Base-by-base conservation (phyloP, 2,797 vertebrate genomes). In the Leontopithecus rosalia region DNA sequence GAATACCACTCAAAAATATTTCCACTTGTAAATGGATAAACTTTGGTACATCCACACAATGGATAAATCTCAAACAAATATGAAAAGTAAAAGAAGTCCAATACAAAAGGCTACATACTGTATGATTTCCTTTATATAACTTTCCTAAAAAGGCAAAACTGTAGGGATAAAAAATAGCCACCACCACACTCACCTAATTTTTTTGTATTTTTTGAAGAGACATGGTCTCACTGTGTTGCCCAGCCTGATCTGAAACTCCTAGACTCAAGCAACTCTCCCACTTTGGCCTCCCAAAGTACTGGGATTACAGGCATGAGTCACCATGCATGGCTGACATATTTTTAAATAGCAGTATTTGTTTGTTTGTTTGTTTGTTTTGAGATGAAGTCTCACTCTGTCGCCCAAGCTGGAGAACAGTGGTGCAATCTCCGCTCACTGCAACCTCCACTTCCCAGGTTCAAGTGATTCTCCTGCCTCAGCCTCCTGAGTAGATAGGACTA, bases 141-240 rank as follows among this genome's bases (percentile, higher is more conserved):
- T 57, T 93, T 79, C 39, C n/a, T 80, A 7, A 85, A 85, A 95
- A 84, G 41, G 33, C n/a, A 84, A 88, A 90, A 88, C 43, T 50
- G 9, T 48, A 91, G 43, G 26, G 30, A 91, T 36, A 77, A 33
- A 90, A 92, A 81, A 70, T 2, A 94, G 24, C 90, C 61, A 67
- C 61, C 33, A n/a, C 33, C 33, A 67, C 33, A 67, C 61, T 67
- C 61, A 67, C 61, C 61, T 67, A 67, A 67, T n/a, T 67, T 67
- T 67, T 67, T 64, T 33, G 28, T 33, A 15, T 33, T 64, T 64
- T 64, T n/a, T 67, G 33, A 17, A 67, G 61, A 67, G 3, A 67
- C 61, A 67, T 67, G 7, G 33, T 9, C 33, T 67, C 61, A 67
- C 61, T 67, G 61, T n/a, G 61, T 67, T 67, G 33, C 61, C 33